Conservation (phyloP, 2,797 vertebrate genomes). For the Phoebastria nigripes region DNA sequence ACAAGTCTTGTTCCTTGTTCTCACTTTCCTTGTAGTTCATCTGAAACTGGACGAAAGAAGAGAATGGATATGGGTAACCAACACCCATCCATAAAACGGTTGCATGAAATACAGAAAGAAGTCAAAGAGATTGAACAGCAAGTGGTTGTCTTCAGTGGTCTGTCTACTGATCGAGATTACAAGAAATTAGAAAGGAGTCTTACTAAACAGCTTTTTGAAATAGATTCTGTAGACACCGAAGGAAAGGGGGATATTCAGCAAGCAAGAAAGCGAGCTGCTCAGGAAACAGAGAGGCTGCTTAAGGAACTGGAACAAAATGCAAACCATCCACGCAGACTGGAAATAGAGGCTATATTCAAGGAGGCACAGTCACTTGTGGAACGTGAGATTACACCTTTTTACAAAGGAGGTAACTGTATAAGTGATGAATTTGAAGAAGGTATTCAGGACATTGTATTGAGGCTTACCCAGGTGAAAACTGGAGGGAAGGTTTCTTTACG, state of each 20-base stretch:
- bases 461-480: slow-evolving; percentile 93
- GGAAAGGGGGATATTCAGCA: slow-evolving; percentile 88
- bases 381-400: slow-evolving; percentile 83
- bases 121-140: slow-evolving; percentile 85
- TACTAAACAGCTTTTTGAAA: slow-evolving; percentile 88
- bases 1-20: background rate
- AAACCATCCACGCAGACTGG: slow-evolving; percentile 85
- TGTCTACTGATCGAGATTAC: slow-evolving; percentile 88
- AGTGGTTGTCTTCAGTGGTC: slow-evolving; percentile 89
- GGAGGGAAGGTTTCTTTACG: slow-evolving; percentile 88
- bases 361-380: slow-evolving; percentile 86
- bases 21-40: slow-evolving; percentile 24
- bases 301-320: slow-evolving; percentile 92
- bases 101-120: slow-evolving; percentile 91
- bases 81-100: slow-evolving; percentile 87
- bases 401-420: slow-evolving; percentile 77
- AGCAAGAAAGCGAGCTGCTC: slow-evolving; percentile 86
- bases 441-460: slow-evolving; percentile 87
- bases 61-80: slow-evolving; percentile 92
- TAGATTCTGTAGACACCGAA: slow-evolving; percentile 94
- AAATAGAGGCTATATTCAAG: slow-evolving; percentile 87
- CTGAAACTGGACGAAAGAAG: slow-evolving; percentile 75
- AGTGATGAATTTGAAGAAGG: slow-evolving; percentile 89
- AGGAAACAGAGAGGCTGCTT: slow-evolving; percentile 89
- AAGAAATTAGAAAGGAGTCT: slow-evolving; percentile 89